phyloP scores from a whole-genome alignment of 2,797 vertebrate species.

The Tympanoctomys barrerae region DNA sequence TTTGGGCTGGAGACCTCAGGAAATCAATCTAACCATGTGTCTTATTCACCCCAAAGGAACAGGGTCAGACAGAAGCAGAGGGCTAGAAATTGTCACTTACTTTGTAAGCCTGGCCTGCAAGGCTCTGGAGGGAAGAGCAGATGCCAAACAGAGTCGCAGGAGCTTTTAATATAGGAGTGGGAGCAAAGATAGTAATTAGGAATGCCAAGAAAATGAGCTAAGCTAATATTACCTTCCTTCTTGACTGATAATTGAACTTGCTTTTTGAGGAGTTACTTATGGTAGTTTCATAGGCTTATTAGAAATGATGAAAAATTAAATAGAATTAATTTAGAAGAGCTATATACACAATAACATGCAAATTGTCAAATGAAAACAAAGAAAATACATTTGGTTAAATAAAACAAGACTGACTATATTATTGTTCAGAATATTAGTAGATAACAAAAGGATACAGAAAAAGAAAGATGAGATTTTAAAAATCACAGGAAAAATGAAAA shows the following conservation, averaged over 20 bases:
- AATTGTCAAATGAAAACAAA: neutral
- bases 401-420: neutral
- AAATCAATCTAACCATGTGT: slow-evolving; percentile 41
- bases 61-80: slow-evolving; percentile 13
- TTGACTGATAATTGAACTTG: neutral
- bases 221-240: neutral
- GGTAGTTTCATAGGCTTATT: neutral
- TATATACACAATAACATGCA: neutral
- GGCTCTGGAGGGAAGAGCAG: neutral
- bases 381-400: neutral
- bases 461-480: neutral
- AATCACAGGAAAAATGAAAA: neutral
- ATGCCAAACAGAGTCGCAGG: neutral
- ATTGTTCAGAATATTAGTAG: neutral
- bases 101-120: neutral
- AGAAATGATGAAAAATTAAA: neutral
- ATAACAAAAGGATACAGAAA: neutral
- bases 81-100: slow-evolving; percentile 51
- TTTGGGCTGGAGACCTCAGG: slow-evolving; percentile 34
- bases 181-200: neutral
- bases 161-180: neutral
- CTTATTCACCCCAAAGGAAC: slow-evolving; percentile 26
- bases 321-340: neutral
- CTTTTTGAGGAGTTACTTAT: neutral
- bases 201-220: slow-evolving; percentile 18